phyloP scores from a whole-genome alignment of 2,797 vertebrate genomes.

The Malurus leucopterus region DNA sequence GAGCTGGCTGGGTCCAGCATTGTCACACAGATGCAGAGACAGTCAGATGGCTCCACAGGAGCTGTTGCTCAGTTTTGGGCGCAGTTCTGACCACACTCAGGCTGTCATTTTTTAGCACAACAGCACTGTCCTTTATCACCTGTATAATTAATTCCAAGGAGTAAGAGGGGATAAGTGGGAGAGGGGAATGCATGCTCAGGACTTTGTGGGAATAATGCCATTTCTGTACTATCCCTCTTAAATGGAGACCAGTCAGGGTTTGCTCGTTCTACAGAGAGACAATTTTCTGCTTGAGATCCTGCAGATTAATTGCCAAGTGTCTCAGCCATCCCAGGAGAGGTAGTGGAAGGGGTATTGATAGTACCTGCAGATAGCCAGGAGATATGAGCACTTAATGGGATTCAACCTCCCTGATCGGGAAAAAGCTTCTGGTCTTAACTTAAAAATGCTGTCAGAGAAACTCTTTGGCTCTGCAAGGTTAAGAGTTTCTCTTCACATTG shows the following conservation, averaged over 20 bases:
- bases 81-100: neutral
- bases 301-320: conserved; percentile 60
- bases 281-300: conserved; percentile 61
- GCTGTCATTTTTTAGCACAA: neutral
- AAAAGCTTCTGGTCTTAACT: neutral
- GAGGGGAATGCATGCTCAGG: neutral
- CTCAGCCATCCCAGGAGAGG: conserved; percentile 51
- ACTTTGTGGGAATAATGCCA: neutral
- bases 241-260: conserved; percentile 14
- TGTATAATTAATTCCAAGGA: neutral
- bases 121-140: neutral
- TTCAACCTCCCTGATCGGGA: neutral
- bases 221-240: conserved; percentile 24
- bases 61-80: neutral
- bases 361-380: conserved; percentile 27
- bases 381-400: conserved; percentile 38
- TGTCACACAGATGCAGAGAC: neutral
- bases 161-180: neutral
- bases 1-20: neutral
- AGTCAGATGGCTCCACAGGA: neutral
- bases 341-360: conserved; percentile 26
- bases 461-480: neutral
- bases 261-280: neutral
- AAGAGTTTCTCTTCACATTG: neutral
- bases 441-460: neutral